Conservation (phyloP, 2,113 vertebrate species). For the Entelurus aequoreus region DNA sequence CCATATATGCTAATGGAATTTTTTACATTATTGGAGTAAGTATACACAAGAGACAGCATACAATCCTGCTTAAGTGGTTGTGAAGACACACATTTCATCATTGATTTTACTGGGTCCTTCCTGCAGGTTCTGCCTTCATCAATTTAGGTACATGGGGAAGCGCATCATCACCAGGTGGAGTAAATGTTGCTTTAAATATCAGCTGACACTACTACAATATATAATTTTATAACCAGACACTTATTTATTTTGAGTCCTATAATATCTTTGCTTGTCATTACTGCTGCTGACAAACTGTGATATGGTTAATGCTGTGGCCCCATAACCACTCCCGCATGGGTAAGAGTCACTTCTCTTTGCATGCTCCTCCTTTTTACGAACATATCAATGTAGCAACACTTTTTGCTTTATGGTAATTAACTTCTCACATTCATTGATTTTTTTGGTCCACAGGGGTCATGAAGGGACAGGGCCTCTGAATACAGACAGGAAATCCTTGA, state of each 20-base stretch:
- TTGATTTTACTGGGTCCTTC: conserved; percentile 9
- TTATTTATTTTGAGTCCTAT: conserved; percentile 63
- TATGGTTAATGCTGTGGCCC: conserved; percentile 61
- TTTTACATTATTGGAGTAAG: conserved; percentile 94
- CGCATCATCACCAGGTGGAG: conserved; percentile 92
- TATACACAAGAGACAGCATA: conserved; percentile 10
- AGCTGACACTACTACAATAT: not conserved
- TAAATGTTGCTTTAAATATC: not conserved
- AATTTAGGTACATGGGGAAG: conserved; percentile 98
- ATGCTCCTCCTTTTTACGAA: conserved; percentile 16
- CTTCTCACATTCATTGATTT: conserved; percentile 58
- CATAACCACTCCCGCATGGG: conserved; percentile 78
- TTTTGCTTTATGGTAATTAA: not conserved
- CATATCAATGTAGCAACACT: conserved; percentile 60
- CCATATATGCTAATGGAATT: conserved; percentile 92
- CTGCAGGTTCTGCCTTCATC: conserved; percentile 90
- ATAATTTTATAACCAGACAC: not conserved
- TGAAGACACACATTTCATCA: not conserved
- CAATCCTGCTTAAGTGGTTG: not conserved
- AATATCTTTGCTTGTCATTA: conserved; percentile 77
- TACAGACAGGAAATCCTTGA: conserved; percentile 95
- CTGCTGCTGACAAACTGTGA: conserved; percentile 85
- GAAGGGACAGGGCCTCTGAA: conserved; percentile 84
- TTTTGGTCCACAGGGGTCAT: conserved; percentile 82
- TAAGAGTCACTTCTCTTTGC: conserved; percentile 68